phyloP scores from a whole-genome alignment of 2,888 invertebrate species.

The Drosophila cracens region DNA sequence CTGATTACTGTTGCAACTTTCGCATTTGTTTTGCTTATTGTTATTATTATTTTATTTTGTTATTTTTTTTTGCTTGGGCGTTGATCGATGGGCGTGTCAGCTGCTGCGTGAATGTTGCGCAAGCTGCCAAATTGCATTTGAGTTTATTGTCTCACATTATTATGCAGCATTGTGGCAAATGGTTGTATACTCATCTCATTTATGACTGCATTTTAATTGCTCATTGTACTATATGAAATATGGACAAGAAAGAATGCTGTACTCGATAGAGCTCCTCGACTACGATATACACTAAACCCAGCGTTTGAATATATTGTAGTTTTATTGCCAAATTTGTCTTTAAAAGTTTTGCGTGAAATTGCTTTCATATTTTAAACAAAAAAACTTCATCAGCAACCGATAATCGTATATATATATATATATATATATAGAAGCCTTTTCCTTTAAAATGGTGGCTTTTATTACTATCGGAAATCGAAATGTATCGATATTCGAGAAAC shows the following conservation, averaged over 20 bases:
- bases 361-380: background rate
- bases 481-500: background rate
- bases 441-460: no score
- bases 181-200: background rate
- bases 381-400: no score
- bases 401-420: no score
- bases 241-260: background rate
- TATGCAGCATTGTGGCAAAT: constrained; percentile 2
- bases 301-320: background rate
- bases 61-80: background rate
- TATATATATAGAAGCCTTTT: background rate
- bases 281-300: background rate
- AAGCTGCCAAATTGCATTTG: constrained; percentile 12
- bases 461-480: background rate
- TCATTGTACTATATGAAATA: background rate
- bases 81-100: constrained; percentile 18
- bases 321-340: background rate
- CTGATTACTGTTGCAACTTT: constrained; percentile 46
- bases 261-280: background rate
- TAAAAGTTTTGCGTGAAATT: background rate
- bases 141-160: background rate
- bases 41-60: background rate
- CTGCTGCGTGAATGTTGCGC: constrained; percentile 24
- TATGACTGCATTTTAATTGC: background rate
- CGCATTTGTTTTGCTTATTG: constrained; percentile 9